These are phyloP conservation scores for Danio kyathit DNA, from an alignment of 2,797 vertebrate genomes.

Conservation along the genomic window DNA sequence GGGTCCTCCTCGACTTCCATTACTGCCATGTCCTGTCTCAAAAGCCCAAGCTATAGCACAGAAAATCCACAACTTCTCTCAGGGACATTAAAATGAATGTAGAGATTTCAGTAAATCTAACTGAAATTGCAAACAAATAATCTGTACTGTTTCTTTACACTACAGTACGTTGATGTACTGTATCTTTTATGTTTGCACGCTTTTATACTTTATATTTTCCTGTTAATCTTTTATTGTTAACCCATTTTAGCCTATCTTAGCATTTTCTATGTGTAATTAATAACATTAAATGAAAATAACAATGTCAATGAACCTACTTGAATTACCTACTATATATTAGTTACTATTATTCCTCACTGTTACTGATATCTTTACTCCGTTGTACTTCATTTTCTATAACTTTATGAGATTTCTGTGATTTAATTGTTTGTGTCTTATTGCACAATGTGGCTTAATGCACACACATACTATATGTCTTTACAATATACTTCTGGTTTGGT, in stretches of 20 bases:
- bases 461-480: not conserved
- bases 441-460: not conserved
- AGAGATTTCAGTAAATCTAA: not conserved
- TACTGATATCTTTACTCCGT: not conserved
- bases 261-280: not conserved
- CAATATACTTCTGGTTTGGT: not conserved
- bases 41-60: slow-evolving; percentile 66
- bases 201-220: not conserved
- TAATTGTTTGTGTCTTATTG: not conserved
- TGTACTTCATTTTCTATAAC: not conserved
- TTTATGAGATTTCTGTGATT: not conserved
- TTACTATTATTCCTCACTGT: not conserved
- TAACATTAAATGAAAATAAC: not conserved
- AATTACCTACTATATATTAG: not conserved
- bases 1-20: slow-evolving; percentile 90
- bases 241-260: not conserved
- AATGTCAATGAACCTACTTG: not conserved
- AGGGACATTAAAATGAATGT: slow-evolving; percentile 11
- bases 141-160: not conserved
- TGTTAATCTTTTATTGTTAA: not conserved
- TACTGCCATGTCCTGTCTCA: slow-evolving; percentile 74
- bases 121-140: not conserved
- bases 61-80: slow-evolving; percentile 77
- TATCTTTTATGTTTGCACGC: slow-evolving; percentile 3
- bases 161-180: not conserved